Percentiles rank a stretch among this genome's conserved stretches.
Evolutionary conservation across 2,888 invertebrate genomes (phyloP).

Genomic region (Rhaphigaster nebulosa): DNA sequence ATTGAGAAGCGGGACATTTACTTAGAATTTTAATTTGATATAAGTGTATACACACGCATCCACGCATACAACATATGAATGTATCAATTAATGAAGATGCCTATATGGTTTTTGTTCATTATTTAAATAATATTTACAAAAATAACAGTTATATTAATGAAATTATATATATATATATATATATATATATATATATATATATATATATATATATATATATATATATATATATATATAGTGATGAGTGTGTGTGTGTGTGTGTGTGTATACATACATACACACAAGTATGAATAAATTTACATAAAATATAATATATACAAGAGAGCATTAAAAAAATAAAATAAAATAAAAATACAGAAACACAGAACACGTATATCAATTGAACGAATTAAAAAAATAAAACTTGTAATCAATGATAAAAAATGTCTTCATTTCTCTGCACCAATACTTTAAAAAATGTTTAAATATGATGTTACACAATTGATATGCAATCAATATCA

Average conservation of each 20-base stretch:
- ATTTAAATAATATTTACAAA: constrained; percentile 28
- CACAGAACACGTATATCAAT: not conserved
- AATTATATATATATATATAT: not conserved
- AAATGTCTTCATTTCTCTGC: not conserved
- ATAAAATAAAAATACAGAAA: not conserved
- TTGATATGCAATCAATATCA: not conserved
- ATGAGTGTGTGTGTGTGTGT: too few species aligned
- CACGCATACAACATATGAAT: not conserved
- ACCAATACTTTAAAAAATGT: not conserved
- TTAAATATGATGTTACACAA: not conserved
- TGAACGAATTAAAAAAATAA: not conserved
- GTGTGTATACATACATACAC: not conserved
- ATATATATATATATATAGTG: not conserved
- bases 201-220: not conserved
- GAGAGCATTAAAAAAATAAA: not conserved
- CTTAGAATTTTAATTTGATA: not conserved
- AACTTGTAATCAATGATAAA: not conserved
- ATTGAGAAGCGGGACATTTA: constrained; percentile 20
- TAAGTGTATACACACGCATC: not conserved
- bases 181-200: constrained; percentile 14
- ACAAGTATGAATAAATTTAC: not conserved
- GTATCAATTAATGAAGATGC: not conserved
- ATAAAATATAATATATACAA: constrained; percentile 2
- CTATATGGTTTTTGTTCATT: not conserved
- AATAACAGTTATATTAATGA: not conserved